A percentile compares a stretch with the other conserved stretches of the same genome.
Conservation (phyloP, 53 echinoderm and acorn worm genomes). For the Arbacia lixula region DNA sequence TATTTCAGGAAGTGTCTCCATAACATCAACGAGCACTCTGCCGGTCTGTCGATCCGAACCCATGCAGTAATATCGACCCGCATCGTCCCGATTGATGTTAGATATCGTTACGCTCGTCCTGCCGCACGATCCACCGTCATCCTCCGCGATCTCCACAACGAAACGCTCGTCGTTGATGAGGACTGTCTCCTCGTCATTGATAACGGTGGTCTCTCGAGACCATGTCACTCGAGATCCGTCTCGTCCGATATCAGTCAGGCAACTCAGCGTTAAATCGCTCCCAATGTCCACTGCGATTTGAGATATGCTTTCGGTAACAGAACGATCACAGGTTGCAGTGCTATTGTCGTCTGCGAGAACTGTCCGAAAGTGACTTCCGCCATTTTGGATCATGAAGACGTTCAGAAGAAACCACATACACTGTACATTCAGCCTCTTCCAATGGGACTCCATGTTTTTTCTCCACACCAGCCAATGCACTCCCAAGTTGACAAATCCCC, state of each 20-base stretch:
- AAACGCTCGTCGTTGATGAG: not conserved
- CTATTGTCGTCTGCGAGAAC: not conserved
- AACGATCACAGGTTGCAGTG: conserved; percentile 7
- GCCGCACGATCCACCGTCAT: too few species aligned
- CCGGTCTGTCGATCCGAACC: conserved; percentile 1
- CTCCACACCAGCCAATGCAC: too few species aligned
- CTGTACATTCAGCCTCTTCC: not conserved
- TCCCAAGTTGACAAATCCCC: too few species aligned
- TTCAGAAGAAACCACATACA: not conserved
- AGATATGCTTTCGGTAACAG: not conserved
- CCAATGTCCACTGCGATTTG: not conserved
- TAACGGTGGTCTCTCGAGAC: not conserved
- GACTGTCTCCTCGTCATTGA: not conserved
- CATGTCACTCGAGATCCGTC: not conserved
- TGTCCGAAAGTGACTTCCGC: not conserved
- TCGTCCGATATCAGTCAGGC: conserved; percentile 6
- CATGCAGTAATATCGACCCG: conserved; percentile 1
- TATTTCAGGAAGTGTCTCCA: not conserved
- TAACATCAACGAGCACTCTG: not conserved
- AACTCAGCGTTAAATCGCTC: not conserved
- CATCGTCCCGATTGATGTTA: not conserved
- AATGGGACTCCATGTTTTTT: conserved; percentile 10
- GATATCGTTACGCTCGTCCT: conserved; percentile 8
- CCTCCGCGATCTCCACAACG: too few species aligned
- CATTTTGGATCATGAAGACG: conserved; percentile 6